Evolutionary conservation across 2,888 invertebrate species (phyloP).

Genomic region (Notodonta dromedarius): DNA sequence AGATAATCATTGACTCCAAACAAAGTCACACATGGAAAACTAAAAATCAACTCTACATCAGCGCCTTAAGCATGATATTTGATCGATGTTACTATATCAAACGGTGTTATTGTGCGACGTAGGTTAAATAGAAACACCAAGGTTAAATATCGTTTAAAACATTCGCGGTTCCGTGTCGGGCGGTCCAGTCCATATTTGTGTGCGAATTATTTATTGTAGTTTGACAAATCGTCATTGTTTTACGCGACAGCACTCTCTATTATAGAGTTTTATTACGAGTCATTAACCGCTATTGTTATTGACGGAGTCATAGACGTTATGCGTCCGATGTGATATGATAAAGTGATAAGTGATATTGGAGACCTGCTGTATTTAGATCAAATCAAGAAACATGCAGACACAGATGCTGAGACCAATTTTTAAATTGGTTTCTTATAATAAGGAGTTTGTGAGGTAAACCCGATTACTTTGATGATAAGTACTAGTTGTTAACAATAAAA

Average conservation of each 20-base stretch:
- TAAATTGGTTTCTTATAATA: conserved; percentile 19
- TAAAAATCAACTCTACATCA: conserved; percentile 12
- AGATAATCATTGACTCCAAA: conserved; percentile 3
- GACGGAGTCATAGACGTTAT: neutral
- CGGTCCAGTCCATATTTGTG: neutral
- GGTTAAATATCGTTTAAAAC: conserved; percentile 18
- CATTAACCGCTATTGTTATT: too few relatives aligned
- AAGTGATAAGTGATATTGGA: neutral
- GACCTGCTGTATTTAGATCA: neutral
- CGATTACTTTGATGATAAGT: too few relatives aligned
- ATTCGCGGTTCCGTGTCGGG: neutral
- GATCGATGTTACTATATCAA: conserved; percentile 6
- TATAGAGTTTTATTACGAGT: neutral
- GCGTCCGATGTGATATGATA: neutral
- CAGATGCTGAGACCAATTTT: conserved; percentile 19
- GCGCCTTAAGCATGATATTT: conserved; percentile 8
- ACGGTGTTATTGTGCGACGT: neutral
- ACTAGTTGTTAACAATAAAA: too few relatives aligned
- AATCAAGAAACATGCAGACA: conserved; percentile 24
- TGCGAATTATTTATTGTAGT: neutral
- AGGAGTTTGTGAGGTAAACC: conserved; percentile 23
- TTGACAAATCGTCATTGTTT: neutral
- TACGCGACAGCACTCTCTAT: neutral
- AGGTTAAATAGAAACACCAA: conserved; percentile 10
- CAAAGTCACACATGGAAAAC: neutral